Base-by-base conservation (phyloP, 2,797 vertebrate species). In the Xerus rutilus region DNA sequence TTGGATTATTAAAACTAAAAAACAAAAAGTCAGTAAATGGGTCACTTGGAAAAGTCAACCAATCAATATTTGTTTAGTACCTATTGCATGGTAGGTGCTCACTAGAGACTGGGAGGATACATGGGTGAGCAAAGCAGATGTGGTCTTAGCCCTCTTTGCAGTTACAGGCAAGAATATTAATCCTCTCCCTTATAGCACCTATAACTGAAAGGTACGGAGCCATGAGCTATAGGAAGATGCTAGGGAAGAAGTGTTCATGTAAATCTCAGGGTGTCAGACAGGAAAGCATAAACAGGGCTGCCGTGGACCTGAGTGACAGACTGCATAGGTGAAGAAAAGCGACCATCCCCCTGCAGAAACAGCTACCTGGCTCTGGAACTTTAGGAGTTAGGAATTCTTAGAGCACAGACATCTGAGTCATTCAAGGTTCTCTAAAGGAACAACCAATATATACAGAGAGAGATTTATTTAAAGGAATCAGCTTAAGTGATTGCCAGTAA, bases 401-500 rank as follows among this genome's bases (percentile, higher is more conserved):
- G 62, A 23, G 5, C 35, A 45, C 6, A 69, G 52, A 70, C n/a
- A 59, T 32, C 15, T 20, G n/a, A 39, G 47, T 47, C 35, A 17
- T 18, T 62, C 30, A 28, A 49, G 69, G 39, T 52, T 52, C 59
- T 90, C 54, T 54, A 86, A n/a, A 67, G 65, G 86, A 81, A 54
- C 17, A 77, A 79, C n/a, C 35, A 72, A 39, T 7, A 49, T 35
- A 39, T 4, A 39, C 39, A 77, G 57, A 74, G 7, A 87, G 35
- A 67, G 21, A 49, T 25, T 65, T 20, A 84, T 87, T 96, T 92
- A 77, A n/a, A 95, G 70, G 47, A 84, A 84, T 0, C 65, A 59
- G 23, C 6, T 92, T 20, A 57, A 6, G 32, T 18, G 30, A 35
- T 13, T 54, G 25, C n/a, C n/a, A 87, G 32, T 43, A 21, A 39